Evolutionary conservation across 2,797 vertebrate species (phyloP), one percentile per base, ranked within the genome.

Genomic region (Xyrichtys novacula): DNA sequence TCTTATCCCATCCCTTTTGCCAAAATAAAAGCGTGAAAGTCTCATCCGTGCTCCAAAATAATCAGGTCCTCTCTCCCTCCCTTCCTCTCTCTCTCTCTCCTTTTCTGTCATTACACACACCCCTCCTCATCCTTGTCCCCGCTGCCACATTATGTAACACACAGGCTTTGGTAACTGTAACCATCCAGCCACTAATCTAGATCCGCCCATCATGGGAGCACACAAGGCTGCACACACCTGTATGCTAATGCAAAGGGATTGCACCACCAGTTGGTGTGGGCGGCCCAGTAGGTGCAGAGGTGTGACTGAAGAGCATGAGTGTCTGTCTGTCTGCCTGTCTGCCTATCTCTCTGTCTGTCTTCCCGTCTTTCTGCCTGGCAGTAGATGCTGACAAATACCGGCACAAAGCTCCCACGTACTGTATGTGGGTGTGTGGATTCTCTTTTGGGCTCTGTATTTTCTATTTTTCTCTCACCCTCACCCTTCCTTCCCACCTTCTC

Each of bases 371-470:
- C 73, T 76, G 64, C 49, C 46, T 88, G 71, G 84, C 84, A 76
- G 32, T 68, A 42, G 70, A 74, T 80, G 84, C 85, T 91, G 89
- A 93, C 85, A 92, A 92, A 91, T 92, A 84, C 83, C 85, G 85
- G 80, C 86, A 82, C 81, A 89, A 87, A 84, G 87, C 88, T 81
- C 87, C 91, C 72, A 88, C 81, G 62, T 85, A 83, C 52, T 31
- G 61, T 50, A 78, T 82, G 91, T 91, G 88, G 90, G 91, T 88
- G 90, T 88, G 76, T 91, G 89, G 85, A 90, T 82, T 87, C 77
- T 88, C 86, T 91, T 81, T 86, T 67, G 19, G 76, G 77, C 54
- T 65, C 69, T 85, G 71, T 65, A 46, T 85, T 74, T 75, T 90
- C 71, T 84, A 63, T 85, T 85, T 84, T 78, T 82, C 74, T 65